Percentiles rank a stretch among this genome's conserved stretches.
Conservation (phyloP, 2,888 invertebrate species). For the Isoperla grammatica region DNA sequence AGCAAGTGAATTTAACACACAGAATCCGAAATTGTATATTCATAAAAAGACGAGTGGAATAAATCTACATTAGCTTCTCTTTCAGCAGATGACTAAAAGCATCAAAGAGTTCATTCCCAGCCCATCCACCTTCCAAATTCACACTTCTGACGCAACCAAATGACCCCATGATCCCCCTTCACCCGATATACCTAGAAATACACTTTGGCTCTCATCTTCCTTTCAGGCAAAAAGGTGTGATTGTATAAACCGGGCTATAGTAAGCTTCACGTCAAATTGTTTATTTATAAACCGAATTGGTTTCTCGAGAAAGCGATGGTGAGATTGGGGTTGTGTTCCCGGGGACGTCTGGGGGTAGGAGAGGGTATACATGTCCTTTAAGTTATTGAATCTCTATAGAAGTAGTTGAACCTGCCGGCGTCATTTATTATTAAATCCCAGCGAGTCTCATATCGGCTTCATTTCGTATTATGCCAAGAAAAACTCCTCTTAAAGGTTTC, state of each 20-base stretch:
- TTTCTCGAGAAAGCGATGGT: conserved; percentile 1
- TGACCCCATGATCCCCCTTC: too few relatives aligned
- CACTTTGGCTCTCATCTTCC: too few relatives aligned
- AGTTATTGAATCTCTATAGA: conserved; percentile 14
- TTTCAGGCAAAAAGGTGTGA: conserved; percentile 5
- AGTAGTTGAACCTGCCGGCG: conserved; percentile 1
- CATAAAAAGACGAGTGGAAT: too few relatives aligned
- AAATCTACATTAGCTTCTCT: too few relatives aligned
- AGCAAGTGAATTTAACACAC: too few relatives aligned
- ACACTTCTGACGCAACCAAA: too few relatives aligned
- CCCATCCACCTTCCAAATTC: too few relatives aligned
- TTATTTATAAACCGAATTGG: conserved; percentile 16
- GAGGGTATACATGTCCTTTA: conserved; percentile 12
- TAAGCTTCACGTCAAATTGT: conserved; percentile 11
- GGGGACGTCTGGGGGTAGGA: too few relatives aligned
- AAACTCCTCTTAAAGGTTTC: conserved; percentile 4
- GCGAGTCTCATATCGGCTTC: background rate
- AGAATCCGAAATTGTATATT: too few relatives aligned
- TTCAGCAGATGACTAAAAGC: too few relatives aligned
- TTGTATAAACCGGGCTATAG: conserved; percentile 9
- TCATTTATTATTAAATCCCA: conserved; percentile 12
- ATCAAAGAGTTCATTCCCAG: too few relatives aligned
- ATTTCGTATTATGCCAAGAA: background rate
- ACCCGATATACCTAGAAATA: too few relatives aligned
- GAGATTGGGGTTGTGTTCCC: background rate